Conservation (phyloP, 2,113 vertebrate species). For the Chelonoidis abingdonii region DNA sequence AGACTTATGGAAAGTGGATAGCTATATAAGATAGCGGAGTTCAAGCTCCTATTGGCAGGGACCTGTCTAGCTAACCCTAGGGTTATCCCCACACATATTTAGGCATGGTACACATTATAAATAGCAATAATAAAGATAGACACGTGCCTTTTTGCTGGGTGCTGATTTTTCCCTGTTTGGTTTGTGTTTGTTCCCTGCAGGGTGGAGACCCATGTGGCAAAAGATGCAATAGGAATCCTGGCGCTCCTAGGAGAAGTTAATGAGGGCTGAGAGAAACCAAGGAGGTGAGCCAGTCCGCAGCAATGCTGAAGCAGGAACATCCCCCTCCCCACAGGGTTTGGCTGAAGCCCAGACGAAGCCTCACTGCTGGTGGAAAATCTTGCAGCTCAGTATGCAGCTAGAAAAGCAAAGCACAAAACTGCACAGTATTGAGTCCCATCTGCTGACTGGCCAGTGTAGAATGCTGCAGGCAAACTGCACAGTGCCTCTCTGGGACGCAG, state of each 20-base stretch:
- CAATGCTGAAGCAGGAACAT: neutral
- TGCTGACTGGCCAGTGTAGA: neutral
- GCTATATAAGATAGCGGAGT: neutral
- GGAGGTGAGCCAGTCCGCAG: neutral
- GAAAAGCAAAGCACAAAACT: neutral
- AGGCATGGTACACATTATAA: neutral
- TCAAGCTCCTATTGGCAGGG: neutral
- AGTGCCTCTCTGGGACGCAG: neutral
- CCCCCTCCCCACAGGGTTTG: neutral
- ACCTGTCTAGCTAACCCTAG: neutral
- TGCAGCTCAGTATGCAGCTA: neutral
- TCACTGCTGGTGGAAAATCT: neutral
- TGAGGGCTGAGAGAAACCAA: neutral
- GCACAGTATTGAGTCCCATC: neutral
- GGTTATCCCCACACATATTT: neutral
- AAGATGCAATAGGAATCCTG: neutral
- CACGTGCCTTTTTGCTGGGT: neutral
- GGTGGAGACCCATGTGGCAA: neutral
- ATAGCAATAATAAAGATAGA: neutral
- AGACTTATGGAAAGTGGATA: neutral
- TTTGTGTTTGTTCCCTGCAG: neutral
- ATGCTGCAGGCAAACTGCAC: neutral
- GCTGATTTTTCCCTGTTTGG: neutral
- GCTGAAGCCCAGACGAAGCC: neutral
- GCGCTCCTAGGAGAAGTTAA: slow-evolving; percentile 11